Evolutionary conservation across 2,797 vertebrate species (phyloP), one percentile per base, ranked within the genome.

Genomic region (Gymnoscopelus braueri): DNA sequence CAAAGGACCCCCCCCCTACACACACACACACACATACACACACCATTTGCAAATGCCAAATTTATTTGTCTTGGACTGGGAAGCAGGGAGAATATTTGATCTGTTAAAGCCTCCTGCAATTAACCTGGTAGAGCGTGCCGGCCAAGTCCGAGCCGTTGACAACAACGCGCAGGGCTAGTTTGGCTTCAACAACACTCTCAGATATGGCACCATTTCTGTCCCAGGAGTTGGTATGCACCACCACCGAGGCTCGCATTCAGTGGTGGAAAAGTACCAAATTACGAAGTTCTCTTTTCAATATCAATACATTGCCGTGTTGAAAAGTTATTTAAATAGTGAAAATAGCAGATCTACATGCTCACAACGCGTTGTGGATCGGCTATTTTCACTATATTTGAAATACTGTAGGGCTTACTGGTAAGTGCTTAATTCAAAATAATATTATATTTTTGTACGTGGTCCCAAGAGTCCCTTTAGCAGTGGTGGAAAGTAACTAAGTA

Each of bases 1-100:
- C 70, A 84, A 80, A 82, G 69, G 55, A 57, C 53, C 3, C 58
- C 63, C 80, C 80, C 70, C 52, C 84, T 15, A 56, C 13, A 3
- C 9, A 53, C 39, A 11, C 29, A 63, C 29, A 24, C 9, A 84
- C 23, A 56, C 12, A 3, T 7, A 55, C 44, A 12, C 23, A 59
- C 29, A 26, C 32, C 5, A 5, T 5, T 35, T 35, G 63, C 56
- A 35, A 77, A 69, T 69, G 51, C 39, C 60, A 65, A 19, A 51
- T 85, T 75, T 84, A 81, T 87, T 87, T 84, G 64, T 68, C 54
- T 84, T 80, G 64, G 74, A 74, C 57, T 51, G 68, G 50, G 65
- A 67, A 59, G 79, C 68, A 67, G 32, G 66, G 19, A 4, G 32
- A 58, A 59, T 64, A 60, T 75, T 80, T 85, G 61, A 80, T 85